phyloP scores from a whole-genome alignment of 2,797 vertebrate species.

The Macrochelys suwanniensis region DNA sequence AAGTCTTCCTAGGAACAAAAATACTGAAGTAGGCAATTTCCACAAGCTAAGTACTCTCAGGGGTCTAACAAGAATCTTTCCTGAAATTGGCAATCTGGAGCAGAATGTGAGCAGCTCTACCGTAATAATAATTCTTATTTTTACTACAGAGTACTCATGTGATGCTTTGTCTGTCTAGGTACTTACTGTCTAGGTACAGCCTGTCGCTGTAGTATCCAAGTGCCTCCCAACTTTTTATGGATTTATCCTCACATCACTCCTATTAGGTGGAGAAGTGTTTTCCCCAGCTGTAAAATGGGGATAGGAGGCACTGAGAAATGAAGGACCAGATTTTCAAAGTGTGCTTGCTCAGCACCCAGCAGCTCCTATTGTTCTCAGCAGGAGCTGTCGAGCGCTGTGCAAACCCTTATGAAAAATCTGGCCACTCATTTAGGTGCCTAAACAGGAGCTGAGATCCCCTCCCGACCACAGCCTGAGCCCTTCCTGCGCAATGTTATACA shows the following conservation, averaged over 20 bases:
- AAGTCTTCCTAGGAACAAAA: not conserved
- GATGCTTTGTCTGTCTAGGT: not conserved
- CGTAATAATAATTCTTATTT: not conserved
- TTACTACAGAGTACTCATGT: not conserved
- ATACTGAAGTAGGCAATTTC: not conserved
- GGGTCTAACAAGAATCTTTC: not conserved
- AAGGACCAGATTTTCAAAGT: not conserved
- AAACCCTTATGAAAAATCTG: not conserved
- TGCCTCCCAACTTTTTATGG: not conserved
- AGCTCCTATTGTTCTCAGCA: not conserved
- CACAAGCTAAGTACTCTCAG: not conserved
- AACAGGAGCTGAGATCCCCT: fast-evolving
- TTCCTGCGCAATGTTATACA: fast-evolving
- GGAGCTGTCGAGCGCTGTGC: not conserved
- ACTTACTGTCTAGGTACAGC: not conserved
- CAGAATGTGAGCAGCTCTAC: not conserved
- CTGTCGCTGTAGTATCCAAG: not conserved
- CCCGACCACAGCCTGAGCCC: not conserved
- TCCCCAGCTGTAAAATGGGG: not conserved
- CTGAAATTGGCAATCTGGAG: not conserved
- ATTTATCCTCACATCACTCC: not conserved
- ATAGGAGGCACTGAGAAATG: not conserved
- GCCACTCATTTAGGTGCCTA: not conserved
- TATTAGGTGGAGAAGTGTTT: fast-evolving
- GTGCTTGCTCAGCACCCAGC: not conserved